Percentiles rank a stretch among this genome's conserved stretches.
Evolutionary conservation across 2,113 vertebrate genomes (phyloP).

Genomic region (Vanacampus margaritifer): DNA sequence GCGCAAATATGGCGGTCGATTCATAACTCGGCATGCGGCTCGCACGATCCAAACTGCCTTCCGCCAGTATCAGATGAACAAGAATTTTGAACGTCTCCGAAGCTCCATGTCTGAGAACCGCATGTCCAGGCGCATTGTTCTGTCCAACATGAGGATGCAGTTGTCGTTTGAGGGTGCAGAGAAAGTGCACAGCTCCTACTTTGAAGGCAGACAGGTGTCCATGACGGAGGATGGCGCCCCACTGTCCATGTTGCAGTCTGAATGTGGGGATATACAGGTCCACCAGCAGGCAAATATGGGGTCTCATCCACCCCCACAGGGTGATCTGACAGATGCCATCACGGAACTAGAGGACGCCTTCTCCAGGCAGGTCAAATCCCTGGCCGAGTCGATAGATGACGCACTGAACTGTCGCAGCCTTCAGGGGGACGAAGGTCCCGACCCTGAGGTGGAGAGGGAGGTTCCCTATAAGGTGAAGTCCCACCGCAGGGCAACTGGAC

Average conservation of each 20-base stretch:
- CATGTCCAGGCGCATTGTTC: slow-evolving; percentile 94
- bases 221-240: slow-evolving; percentile 83
- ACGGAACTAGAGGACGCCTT: slow-evolving; percentile 97
- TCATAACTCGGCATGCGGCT: slow-evolving; percentile 95
- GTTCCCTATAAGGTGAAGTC: slow-evolving; percentile 71
- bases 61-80: slow-evolving; percentile 99
- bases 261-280: slow-evolving; percentile 76
- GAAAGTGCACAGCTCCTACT: slow-evolving; percentile 92
- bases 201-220: slow-evolving; percentile 91
- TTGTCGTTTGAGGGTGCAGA: slow-evolving; percentile 97
- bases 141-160: slow-evolving; percentile 99
- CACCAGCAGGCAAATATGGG: slow-evolving; percentile 75
- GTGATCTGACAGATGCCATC: slow-evolving; percentile 87
- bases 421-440: slow-evolving; percentile 81
- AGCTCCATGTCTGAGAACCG: slow-evolving; percentile 99
- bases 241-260: slow-evolving; percentile 76
- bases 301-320: slow-evolving; percentile 74
- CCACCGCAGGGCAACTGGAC: slow-evolving; percentile 73
- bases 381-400: slow-evolving; percentile 95
- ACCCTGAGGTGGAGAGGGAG: slow-evolving; percentile 73
- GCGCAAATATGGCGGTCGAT: slow-evolving; percentile 97
- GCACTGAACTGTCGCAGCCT: slow-evolving; percentile 93
- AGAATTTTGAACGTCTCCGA: slow-evolving; percentile 95
- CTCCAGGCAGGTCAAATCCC: slow-evolving; percentile 93
- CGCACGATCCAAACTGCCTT: slow-evolving; percentile 98